Evolutionary conservation across 2,113 vertebrate species (phyloP).

Genomic region (Epinephelus lanceolatus): DNA sequence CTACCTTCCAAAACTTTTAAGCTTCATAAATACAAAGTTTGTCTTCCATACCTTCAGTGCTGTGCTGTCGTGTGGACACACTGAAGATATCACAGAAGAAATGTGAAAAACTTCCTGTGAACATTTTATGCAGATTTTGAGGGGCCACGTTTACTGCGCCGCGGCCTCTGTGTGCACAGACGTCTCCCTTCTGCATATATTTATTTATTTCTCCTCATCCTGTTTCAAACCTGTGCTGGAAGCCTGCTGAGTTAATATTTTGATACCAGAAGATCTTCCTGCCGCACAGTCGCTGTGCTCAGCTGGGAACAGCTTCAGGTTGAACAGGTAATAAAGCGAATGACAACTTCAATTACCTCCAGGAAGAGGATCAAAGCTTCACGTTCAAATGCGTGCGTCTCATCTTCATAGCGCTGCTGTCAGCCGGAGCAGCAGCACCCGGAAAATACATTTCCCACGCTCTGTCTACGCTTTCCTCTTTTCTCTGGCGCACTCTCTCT

Average conservation of each 20-base stretch:
- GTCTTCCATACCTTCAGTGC: not conserved
- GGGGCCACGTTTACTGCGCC: not conserved
- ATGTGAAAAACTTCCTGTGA: too few species aligned
- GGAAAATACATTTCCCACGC: constrained; percentile 30
- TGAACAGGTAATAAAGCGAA: constrained; percentile 53
- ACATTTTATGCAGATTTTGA: not conserved
- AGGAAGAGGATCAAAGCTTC: constrained; percentile 57
- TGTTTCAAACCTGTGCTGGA: not conserved
- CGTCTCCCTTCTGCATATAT: not conserved
- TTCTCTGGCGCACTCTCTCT: not conserved
- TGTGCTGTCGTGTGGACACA: not conserved
- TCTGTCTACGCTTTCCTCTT: not conserved
- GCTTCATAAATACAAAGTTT: not conserved
- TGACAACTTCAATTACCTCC: constrained; percentile 45
- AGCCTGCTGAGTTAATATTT: constrained; percentile 12
- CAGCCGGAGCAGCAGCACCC: not conserved
- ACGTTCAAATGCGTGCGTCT: not conserved
- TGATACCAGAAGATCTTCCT: not conserved
- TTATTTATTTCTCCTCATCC: not conserved
- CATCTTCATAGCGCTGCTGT: constrained; percentile 39
- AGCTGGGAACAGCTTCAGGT: constrained; percentile 37
- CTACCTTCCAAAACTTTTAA: not conserved
- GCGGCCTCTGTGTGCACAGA: not conserved
- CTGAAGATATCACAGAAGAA: too few species aligned
- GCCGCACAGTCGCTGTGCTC: constrained; percentile 7